These are phyloP conservation scores for Prunella fulvescens DNA, from an alignment of 2,113 vertebrate species.

Conservation along the genomic window DNA sequence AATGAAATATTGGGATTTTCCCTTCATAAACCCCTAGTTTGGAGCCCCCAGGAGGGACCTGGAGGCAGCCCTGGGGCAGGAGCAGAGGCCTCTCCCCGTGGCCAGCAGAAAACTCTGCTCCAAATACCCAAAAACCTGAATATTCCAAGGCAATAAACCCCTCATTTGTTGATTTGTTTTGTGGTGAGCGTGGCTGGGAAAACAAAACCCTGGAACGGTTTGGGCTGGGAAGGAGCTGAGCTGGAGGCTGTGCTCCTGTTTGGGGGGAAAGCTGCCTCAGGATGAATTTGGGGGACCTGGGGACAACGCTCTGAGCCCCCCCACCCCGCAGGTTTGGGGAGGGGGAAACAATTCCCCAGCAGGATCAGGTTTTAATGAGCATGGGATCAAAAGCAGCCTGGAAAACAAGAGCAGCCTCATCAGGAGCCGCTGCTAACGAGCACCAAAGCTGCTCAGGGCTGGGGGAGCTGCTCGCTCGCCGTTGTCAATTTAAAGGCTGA, in stretches of 20 bases:
- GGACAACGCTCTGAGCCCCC: not conserved
- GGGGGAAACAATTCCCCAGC: conserved; percentile 28
- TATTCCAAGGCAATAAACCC: not conserved
- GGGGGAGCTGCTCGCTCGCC: conserved; percentile 51
- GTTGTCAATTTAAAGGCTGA: conserved; percentile 50
- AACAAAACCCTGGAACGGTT: not conserved
- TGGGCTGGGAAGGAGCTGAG: not conserved
- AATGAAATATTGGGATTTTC: not conserved
- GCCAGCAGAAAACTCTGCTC: not conserved
- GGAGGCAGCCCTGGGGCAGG: not conserved
- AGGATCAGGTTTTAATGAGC: conserved; percentile 63
- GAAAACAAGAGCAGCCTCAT: conserved; percentile 63
- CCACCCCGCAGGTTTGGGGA: not conserved
- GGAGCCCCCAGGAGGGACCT: not conserved
- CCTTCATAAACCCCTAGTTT: not conserved
- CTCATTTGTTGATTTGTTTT: too few species aligned
- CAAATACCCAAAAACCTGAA: not conserved
- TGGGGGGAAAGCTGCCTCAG: not conserved
- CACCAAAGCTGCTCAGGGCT: conserved; percentile 64
- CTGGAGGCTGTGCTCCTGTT: not conserved
- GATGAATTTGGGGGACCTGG: not conserved
- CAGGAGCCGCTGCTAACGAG: conserved; percentile 56
- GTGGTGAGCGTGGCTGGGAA: not conserved
- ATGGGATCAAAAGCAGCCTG: conserved; percentile 69
- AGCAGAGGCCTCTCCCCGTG: not conserved